Conservation (phyloP, 2,888 invertebrate genomes). For the Deilephila porcellus region DNA sequence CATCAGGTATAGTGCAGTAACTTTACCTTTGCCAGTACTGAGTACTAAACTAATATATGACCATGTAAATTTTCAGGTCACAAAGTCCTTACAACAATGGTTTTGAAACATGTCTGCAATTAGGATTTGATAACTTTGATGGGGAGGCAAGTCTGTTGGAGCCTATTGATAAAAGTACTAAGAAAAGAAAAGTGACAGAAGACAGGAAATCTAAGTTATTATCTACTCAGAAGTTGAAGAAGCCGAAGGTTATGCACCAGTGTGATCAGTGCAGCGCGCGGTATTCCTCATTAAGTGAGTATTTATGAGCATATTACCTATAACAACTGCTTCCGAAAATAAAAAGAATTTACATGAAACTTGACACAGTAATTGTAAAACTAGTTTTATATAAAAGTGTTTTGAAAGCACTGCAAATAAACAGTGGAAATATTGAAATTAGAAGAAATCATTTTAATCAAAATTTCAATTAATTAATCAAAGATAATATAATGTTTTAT, state of each 20-base stretch:
- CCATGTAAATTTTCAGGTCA: conserved; percentile 51
- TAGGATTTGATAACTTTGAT: conserved; percentile 58
- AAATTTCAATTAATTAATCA: no score
- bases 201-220: conserved; percentile 46
- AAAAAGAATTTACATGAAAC: no score
- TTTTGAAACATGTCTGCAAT: conserved; percentile 50
- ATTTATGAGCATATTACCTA: not conserved
- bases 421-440: no score
- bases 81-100: conserved; percentile 63
- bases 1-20: no score
- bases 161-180: conserved; percentile 38
- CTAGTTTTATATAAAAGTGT: no score
- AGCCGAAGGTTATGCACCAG: conserved; percentile 61
- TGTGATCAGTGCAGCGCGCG: conserved; percentile 76
- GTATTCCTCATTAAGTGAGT: conserved; percentile 69
- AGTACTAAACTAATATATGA: not conserved
- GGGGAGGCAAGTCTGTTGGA: conserved; percentile 52
- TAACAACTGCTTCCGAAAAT: no score
- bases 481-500: no score
- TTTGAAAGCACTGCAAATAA: no score
- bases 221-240: conserved; percentile 45
- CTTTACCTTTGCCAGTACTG: no score
- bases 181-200: conserved; percentile 47
- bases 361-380: no score
- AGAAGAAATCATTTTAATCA: no score